phyloP scores from a whole-genome alignment of 2,113 vertebrate species.

The Theristicus caerulescens region DNA sequence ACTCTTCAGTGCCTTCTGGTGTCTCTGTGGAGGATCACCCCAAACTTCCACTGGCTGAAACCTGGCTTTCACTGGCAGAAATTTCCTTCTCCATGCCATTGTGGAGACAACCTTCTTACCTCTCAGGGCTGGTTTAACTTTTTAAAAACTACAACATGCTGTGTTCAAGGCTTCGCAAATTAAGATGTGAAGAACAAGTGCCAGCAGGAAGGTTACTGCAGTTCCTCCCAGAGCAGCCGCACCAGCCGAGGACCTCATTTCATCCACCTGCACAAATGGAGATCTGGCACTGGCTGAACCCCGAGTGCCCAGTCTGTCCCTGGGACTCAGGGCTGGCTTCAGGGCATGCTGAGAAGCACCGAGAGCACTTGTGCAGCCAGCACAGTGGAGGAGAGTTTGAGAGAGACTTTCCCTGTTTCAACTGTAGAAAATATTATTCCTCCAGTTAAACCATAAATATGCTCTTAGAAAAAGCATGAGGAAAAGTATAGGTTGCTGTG shows the following conservation, averaged over 20 bases:
- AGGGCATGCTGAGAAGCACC: background rate
- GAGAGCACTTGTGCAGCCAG: background rate
- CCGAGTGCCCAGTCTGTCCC: accelerated
- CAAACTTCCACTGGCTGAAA: background rate
- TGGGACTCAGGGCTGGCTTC: background rate
- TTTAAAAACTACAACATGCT: background rate
- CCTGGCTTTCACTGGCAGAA: background rate
- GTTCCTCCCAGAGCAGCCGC: background rate
- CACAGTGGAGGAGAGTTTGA: background rate
- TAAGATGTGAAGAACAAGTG: background rate
- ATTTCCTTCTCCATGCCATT: background rate
- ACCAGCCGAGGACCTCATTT: background rate
- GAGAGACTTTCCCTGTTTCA: background rate
- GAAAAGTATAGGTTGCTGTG: background rate
- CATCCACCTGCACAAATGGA: background rate
- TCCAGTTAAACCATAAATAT: background rate
- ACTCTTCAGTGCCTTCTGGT: background rate
- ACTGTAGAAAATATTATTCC: background rate
- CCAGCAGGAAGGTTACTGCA: background rate
- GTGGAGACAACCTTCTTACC: background rate
- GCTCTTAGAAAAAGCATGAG: background rate
- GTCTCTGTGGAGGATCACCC: background rate
- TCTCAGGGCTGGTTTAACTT: background rate
- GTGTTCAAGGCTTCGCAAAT: background rate
- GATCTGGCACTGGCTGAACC: background rate